Conservation (phyloP, 2,888 invertebrate species). For the Flexamia atlantica region DNA sequence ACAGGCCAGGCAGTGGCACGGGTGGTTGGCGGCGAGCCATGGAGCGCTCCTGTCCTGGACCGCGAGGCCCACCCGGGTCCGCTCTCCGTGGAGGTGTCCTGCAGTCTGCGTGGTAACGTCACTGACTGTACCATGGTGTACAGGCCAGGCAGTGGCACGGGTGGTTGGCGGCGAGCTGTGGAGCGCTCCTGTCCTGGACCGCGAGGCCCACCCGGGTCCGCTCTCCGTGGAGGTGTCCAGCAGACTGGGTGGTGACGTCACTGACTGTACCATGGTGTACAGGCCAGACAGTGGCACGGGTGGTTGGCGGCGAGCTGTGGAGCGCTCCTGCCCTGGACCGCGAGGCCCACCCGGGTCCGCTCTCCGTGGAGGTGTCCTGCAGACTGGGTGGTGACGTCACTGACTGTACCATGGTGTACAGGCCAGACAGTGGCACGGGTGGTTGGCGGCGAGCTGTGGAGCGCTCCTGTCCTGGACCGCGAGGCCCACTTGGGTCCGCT, state of each 20-base stretch:
- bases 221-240: constrained; percentile 1
- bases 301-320: constrained; percentile 21
- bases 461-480: constrained; percentile 3
- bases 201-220: neutral
- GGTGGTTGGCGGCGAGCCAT: neutral
- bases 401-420: neutral
- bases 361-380: constrained; percentile 27
- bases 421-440: neutral
- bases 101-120: neutral
- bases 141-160: neutral
- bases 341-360: neutral
- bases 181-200: constrained; percentile 24
- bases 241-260: neutral
- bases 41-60: constrained; percentile 20
- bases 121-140: neutral
- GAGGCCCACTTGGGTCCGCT: neutral
- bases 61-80: neutral
- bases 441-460: constrained; percentile 21
- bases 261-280: neutral
- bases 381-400: neutral
- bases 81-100: neutral
- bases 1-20: neutral
- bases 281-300: neutral
- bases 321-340: constrained; percentile 16
- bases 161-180: neutral